phyloP scores from a whole-genome alignment of 2,797 vertebrate genomes.

The Lophura swinhoii region DNA sequence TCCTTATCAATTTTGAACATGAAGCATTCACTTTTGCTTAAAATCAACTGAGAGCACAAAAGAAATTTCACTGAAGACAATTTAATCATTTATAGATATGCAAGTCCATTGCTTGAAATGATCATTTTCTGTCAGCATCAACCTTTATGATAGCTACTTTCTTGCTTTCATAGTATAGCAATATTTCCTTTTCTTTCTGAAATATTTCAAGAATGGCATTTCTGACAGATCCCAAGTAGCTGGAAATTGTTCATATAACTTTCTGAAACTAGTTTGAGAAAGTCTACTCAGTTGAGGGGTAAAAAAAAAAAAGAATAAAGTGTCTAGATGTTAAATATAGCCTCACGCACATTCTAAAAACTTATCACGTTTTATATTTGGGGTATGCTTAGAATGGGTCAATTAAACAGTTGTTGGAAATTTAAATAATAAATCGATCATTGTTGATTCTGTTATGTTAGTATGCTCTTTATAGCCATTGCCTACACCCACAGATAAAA shows the following conservation, averaged over 20 bases:
- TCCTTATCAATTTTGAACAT: not conserved
- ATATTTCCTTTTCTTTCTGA: not conserved
- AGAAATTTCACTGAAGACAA: not conserved
- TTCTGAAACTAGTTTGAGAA: not conserved
- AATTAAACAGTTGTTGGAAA: not conserved
- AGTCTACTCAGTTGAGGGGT: not conserved
- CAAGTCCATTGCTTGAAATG: not conserved
- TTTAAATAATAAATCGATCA: not conserved
- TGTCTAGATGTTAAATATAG: not conserved
- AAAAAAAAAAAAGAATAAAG: not conserved
- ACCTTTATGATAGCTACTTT: not conserved
- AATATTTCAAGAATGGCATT: not conserved
- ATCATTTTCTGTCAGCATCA: not conserved
- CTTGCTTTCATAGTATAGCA: not conserved
- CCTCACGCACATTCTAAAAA: not conserved
- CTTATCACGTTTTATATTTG: not conserved
- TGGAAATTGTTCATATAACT: not conserved
- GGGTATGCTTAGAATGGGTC: not conserved
- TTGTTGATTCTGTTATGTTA: not conserved
- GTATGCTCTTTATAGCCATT: not conserved
- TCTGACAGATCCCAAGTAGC: not conserved
- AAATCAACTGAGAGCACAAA: not conserved
- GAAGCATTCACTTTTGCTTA: not conserved
- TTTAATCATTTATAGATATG: not conserved
- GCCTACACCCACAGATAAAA: not conserved